These are phyloP conservation scores for Flexamia atlantica DNA, from an alignment of 2,888 invertebrate genomes.

Conservation along the genomic window DNA sequence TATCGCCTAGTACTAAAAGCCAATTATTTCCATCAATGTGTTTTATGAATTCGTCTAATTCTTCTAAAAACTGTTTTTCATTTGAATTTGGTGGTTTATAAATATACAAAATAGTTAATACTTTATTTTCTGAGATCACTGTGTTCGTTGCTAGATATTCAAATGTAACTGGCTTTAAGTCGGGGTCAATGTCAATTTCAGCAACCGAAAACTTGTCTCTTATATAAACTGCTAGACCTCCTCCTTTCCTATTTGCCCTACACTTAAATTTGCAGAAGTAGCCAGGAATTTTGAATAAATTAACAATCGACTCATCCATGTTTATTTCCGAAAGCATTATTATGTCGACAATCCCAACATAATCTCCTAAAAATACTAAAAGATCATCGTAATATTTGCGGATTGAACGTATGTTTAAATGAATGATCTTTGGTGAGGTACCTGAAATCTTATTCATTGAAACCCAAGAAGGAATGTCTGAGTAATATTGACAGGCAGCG, in stretches of 20 bases:
- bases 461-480: neutral
- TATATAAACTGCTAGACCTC: no score
- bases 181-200: no score
- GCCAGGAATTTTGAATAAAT: neutral
- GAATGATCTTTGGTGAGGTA: neutral
- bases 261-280: neutral
- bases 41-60: no score
- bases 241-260: neutral
- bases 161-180: no score
- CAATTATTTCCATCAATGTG: no score
- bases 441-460: neutral
- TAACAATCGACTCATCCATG: neutral
- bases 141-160: no score
- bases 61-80: no score
- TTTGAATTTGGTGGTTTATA: no score
- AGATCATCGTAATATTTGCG: neutral
- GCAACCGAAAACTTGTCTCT: no score
- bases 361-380: neutral
- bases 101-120: no score
- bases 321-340: constrained; percentile 6
- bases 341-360: neutral
- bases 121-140: no score
- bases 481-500: neutral
- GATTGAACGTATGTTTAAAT: neutral
- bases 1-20: no score